phyloP scores from a whole-genome alignment of 2,888 invertebrate species.

The Phengaris alcon region DNA sequence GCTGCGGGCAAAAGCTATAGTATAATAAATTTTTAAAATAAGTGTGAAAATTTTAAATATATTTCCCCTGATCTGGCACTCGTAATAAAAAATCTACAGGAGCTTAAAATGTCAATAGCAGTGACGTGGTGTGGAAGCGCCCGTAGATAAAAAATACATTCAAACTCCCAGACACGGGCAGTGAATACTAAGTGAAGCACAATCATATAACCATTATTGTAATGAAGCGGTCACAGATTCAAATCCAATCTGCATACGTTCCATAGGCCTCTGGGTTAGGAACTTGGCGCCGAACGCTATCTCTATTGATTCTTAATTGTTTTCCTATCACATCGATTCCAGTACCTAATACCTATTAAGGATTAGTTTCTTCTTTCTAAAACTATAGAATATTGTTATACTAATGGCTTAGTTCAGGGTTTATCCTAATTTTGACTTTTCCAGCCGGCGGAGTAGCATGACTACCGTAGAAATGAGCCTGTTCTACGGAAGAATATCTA shows the following conservation, averaged over 20 bases:
- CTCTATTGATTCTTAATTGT: slow-evolving; percentile 8
- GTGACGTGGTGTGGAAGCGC: background rate
- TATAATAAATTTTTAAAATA: too few relatives aligned
- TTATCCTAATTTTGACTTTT: background rate
- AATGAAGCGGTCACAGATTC: slow-evolving; percentile 22
- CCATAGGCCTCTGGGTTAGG: slow-evolving; percentile 19
- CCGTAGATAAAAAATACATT: background rate
- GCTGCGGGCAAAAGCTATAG: too few relatives aligned
- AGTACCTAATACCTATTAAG: background rate
- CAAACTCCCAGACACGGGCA: background rate
- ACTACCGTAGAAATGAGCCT: too few relatives aligned
- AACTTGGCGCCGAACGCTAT: background rate
- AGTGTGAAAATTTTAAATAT: too few relatives aligned
- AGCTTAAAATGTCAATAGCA: too few relatives aligned
- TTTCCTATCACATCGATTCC: slow-evolving; percentile 12
- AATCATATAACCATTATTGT: slow-evolving; percentile 19
- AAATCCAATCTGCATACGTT: slow-evolving; percentile 22
- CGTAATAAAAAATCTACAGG: too few relatives aligned
- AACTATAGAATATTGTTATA: background rate
- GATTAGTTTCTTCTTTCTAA: background rate
- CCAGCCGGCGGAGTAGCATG: too few relatives aligned
- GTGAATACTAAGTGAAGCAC: background rate
- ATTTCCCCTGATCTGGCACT: too few relatives aligned
- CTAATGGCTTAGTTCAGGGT: background rate
- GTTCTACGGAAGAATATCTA: too few relatives aligned